phyloP scores from a whole-genome alignment of 2,797 vertebrate species.

The Myotis vivesi region DNA sequence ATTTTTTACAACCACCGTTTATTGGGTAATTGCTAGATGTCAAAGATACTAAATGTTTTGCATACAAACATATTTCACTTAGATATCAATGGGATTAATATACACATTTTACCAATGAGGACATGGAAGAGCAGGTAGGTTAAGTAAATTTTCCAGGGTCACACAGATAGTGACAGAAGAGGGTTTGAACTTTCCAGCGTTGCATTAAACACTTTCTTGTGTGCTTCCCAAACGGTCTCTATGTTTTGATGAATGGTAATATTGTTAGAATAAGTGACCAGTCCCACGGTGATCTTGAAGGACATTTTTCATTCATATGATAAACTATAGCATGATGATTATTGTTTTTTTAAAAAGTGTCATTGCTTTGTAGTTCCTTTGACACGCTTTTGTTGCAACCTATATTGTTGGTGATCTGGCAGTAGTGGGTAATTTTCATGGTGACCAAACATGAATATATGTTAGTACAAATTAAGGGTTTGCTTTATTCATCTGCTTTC shows the following conservation, averaged over 20 bases:
- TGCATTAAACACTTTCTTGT: background rate
- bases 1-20: slow-evolving; percentile 25
- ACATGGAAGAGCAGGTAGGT: background rate
- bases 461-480: slow-evolving; percentile 8
- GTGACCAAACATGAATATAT: background rate
- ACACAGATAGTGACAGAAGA: background rate
- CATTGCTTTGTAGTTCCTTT: background rate
- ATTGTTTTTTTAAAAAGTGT: background rate
- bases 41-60: slow-evolving; percentile 6
- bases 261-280: slow-evolving; percentile 31
- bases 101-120: background rate
- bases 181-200: background rate
- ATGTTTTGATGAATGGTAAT: background rate
- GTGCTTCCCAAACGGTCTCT: background rate
- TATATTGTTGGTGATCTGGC: background rate
- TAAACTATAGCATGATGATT: background rate
- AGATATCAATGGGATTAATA: slow-evolving; percentile 24
- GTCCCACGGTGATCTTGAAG: background rate
- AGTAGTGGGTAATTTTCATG: background rate
- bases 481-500: slow-evolving; percentile 52
- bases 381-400: background rate
- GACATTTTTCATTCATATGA: background rate
- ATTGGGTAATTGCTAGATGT: slow-evolving; percentile 29
- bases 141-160: slow-evolving; percentile 33
- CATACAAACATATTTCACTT: slow-evolving; percentile 7